Base-by-base conservation (phyloP, 1,140 invertebrate species). In the Drosophila pectinifera region DNA sequence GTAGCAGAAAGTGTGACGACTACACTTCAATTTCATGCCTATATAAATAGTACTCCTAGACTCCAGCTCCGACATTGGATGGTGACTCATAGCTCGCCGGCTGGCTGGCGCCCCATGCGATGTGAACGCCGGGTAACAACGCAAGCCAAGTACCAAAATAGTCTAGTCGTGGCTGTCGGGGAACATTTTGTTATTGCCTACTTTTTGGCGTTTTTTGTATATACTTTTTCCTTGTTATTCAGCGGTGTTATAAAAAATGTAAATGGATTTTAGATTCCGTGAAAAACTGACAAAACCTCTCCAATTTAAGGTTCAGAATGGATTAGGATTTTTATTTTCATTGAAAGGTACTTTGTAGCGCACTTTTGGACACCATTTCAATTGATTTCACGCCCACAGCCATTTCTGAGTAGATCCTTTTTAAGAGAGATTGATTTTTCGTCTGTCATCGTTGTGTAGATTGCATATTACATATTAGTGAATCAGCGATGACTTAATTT, bases 51-150 rank as follows among this genome's bases (percentile, higher is more conserved):
- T 38, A 16, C 11, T 46, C 20, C 22, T 43, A 43, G 22, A 41
- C 38, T 38, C 56, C 51, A 42, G 31, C 54, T 49, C 53, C 43
- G 28, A 8, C 36, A n/a, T 55, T 36, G 53, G 36, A 57, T 58
- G 74, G 58, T 85, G 81, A 84, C 81, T 84, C 81, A 84, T 85
- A 46, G 61, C 16, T 55, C 75, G 83, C 69, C 78, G 82, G 61
- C 74, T 67, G 78, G 72, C 61, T 88, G 82, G 83, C 82, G 82
- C 83, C 73, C 18, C 73, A 74, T 42, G 73, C 81, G 41, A 80
- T 56, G 59, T 49, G 24, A 10, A 22, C 34, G 20, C 13, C 59
- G 38, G 31, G 58, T 58, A 67, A 67, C 54, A 65, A 67, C 41
- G 51, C 31, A 55, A 46, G 56, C 22, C 38, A 45, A 67, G 22